Base-by-base conservation (phyloP, 2,797 vertebrate species). In the Malacoctenus gilli region DNA sequence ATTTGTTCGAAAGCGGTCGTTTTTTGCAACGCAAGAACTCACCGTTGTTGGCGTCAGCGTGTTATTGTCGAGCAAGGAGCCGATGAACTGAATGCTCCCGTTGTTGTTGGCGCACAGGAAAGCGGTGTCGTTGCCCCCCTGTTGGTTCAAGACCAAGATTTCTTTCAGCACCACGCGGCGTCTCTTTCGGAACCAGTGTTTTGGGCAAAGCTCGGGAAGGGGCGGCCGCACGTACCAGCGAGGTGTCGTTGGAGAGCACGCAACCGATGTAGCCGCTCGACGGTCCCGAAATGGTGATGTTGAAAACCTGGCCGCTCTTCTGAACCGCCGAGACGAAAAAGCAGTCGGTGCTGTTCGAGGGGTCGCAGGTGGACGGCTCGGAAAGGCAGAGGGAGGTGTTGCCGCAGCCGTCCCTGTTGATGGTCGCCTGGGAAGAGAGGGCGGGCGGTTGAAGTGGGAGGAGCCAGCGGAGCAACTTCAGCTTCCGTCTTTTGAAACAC, bases 71-170 rank as follows among this genome's bases (percentile, higher is more conserved):
- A 69, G 31, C 2, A 9, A 0, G 11, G 69, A 4, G 0, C 11
- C 0, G 1, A 77, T 9, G 51, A 85, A 84, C 2, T 1, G 0
- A 0, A 85, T 35, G 0, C 0, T 0, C 0, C 32, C 8, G 0
- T 53, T 70, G 38, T 49, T 5, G 4, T 76, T 85, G 8, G 70
- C 79, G 20, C 84, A 88, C 18, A 88, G 0, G 16, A 74, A 86
- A 25, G 74, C 57, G 1, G 8, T 6, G 43, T 54, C 66, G 2
- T 55, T 54, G 0, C 0, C 12, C 30, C 39, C 62, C 85, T 87
- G 48, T 13, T n/a, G 1, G 34, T 14, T 19, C 3, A 59, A 55
- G 73, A 70, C 0, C 32, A 68, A 2, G 38, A 32, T n/a, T n/a
- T n/a, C n/a, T n/a, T n/a, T n/a, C n/a, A n/a, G n/a, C n/a, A n/a